These are phyloP conservation scores for Hipparchia semele DNA, from an alignment of 2,888 invertebrate genomes.

Conservation along the genomic window DNA sequence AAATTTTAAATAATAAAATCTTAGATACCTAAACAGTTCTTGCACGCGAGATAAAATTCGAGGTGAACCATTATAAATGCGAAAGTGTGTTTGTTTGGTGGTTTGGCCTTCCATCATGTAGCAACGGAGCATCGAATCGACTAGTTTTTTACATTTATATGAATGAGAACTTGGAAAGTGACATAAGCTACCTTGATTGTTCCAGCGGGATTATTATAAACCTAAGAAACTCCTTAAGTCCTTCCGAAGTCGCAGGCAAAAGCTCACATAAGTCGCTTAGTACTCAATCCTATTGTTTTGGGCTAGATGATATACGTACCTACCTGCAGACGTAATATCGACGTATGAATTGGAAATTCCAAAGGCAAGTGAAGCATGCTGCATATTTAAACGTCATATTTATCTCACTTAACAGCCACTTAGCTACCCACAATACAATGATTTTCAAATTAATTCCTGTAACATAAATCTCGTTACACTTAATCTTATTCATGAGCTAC, in stretches of 20 bases:
- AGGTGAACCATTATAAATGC: no score
- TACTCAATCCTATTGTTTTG: conserved; percentile 15
- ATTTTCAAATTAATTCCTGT: not conserved
- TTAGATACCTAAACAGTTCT: no score
- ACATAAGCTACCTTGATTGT: no score
- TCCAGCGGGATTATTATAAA: no score
- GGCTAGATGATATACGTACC: conserved; percentile 26
- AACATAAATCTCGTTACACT: conserved; percentile 3
- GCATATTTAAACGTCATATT: conserved; percentile 50
- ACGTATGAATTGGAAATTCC: conserved; percentile 59
- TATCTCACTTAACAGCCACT: not conserved
- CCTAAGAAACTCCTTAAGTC: no score
- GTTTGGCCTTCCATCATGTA: no score
- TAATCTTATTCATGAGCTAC: conserved; percentile 7
- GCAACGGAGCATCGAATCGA: no score
- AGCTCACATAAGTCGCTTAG: not conserved
- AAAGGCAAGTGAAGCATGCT: conserved; percentile 72
- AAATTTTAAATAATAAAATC: no score
- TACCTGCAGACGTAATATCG: conserved; percentile 5
- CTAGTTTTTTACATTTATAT: no score
- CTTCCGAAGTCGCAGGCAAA: no score
- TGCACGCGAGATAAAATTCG: no score
- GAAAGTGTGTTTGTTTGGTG: no score
- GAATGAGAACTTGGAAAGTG: not conserved
- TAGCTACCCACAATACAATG: not conserved